A percentile compares a stretch with the other conserved stretches of the same genome.
phyloP scores from a whole-genome alignment of 2,888 invertebrate genomes.

The Odontomyia ornata region DNA sequence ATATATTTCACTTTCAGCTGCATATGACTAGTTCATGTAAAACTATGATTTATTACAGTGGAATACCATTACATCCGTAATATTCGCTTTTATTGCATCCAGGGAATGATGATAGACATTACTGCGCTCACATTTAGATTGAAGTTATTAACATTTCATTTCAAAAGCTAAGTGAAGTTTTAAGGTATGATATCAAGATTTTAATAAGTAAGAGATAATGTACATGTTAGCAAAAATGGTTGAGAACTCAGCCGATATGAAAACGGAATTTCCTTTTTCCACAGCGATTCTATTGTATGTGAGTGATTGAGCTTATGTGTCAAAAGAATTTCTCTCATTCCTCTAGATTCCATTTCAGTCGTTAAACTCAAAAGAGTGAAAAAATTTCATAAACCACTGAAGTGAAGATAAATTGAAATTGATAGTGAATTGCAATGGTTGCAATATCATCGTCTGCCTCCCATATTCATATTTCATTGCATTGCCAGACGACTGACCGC shows the following conservation, averaged over 20 bases:
- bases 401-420: constrained; percentile 44
- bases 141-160: no score
- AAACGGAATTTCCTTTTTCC: no score
- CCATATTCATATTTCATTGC: constrained; percentile 20
- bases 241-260: no score
- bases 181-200: no score
- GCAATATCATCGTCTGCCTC: constrained; percentile 16
- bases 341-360: background rate
- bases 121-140: no score
- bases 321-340: background rate
- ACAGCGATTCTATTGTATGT: no score
- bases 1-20: constrained; percentile 13
- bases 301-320: no score
- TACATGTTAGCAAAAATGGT: no score
- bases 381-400: constrained; percentile 35
- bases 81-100: background rate
- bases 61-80: background rate
- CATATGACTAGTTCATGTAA: background rate
- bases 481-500: constrained; percentile 2
- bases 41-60: constrained; percentile 14
- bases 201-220: no score
- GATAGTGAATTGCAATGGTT: constrained; percentile 14
- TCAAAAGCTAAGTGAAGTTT: no score
- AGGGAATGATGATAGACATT: background rate
- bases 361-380: background rate